These are phyloP conservation scores for Buceros bicornis DNA, from an alignment of 2,797 vertebrate genomes.

Conservation along the genomic window DNA sequence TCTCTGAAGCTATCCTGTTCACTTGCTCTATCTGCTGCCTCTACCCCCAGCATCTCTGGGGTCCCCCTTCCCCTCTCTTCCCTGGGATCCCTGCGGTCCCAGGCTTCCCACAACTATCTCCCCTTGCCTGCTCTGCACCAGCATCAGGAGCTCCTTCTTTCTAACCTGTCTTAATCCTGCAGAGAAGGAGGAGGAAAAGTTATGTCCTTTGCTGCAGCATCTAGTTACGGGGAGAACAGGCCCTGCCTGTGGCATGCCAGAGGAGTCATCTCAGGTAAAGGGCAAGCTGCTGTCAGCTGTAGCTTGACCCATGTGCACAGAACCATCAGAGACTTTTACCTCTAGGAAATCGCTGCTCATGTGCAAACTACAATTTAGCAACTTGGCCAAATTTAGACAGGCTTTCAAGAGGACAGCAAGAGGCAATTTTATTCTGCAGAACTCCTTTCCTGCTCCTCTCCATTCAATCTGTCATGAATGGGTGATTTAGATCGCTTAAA, in stretches of 20 bases:
- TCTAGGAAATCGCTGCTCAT: neutral
- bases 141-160: neutral
- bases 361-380: neutral
- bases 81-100: neutral
- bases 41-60: accelerated
- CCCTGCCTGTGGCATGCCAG: neutral
- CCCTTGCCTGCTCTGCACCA: neutral
- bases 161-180: neutral
- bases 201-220: neutral
- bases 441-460: neutral
- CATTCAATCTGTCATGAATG: neutral
- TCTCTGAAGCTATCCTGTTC: neutral
- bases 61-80: neutral
- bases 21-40: neutral
- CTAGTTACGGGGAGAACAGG: neutral
- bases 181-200: neutral
- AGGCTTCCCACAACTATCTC: neutral
- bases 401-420: neutral
- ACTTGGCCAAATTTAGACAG: neutral
- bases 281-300: neutral
- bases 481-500: neutral
- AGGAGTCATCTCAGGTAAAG: neutral
- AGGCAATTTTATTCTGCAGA: neutral
- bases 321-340: neutral
- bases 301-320: neutral